A percentile compares a stretch with the other conserved stretches of the same genome.
phyloP scores from a whole-genome alignment of 2,113 vertebrate genomes.

The Falcunculus frontatus region DNA sequence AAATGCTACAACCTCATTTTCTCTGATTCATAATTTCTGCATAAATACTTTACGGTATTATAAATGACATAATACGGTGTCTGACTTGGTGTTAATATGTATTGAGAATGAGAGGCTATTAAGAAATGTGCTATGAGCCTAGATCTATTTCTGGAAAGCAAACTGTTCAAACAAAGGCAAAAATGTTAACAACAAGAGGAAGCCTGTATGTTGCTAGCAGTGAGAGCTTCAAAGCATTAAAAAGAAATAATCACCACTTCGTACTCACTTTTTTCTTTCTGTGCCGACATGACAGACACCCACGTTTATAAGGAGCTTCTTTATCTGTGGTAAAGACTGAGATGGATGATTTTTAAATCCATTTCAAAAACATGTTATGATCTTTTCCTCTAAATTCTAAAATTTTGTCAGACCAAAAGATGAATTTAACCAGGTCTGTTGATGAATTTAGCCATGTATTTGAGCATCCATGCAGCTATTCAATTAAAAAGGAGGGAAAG shows the following conservation, averaged over 20 bases:
- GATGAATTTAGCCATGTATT: too few species aligned
- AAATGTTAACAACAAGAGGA: background rate
- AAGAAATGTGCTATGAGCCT: background rate
- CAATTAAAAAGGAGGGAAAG: background rate
- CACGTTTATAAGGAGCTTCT: background rate
- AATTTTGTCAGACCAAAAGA: background rate
- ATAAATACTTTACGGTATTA: background rate
- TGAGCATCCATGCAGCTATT: background rate
- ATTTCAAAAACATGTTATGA: background rate
- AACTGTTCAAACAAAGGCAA: background rate
- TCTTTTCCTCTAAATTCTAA: background rate
- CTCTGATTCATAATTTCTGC: background rate
- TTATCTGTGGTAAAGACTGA: background rate
- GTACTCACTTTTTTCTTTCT: background rate
- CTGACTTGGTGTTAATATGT: background rate
- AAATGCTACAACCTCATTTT: background rate
- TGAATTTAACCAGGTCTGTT: background rate
- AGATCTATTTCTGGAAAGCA: background rate
- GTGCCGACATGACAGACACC: background rate
- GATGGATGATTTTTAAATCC: background rate
- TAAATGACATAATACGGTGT: background rate
- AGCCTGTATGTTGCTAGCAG: background rate
- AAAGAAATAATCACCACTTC: conserved; percentile 22
- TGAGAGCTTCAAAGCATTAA: conserved; percentile 10
- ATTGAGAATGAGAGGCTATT: background rate